Conservation (phyloP, 2,797 vertebrate species). For the Pogoniulus pusillus region DNA sequence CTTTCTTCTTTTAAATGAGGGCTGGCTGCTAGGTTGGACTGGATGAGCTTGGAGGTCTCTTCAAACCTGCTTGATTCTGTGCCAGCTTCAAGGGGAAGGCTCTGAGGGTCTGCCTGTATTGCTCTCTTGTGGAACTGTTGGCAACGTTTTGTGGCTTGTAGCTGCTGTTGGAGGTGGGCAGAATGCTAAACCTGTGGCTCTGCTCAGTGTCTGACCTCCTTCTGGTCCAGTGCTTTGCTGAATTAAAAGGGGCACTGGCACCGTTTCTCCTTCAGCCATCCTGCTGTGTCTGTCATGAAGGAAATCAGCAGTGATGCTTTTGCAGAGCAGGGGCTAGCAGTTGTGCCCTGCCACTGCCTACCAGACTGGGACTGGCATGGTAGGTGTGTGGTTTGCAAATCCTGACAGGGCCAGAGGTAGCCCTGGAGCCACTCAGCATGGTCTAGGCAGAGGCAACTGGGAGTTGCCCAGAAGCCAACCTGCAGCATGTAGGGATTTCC, state of each 20-base stretch:
- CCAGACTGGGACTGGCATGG: not conserved
- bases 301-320: not conserved
- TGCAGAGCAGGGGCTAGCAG: not conserved
- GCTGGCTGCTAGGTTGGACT: too few relatives aligned
- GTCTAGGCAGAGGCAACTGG: not conserved
- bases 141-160: not conserved
- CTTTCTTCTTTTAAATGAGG: not conserved
- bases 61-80: too few relatives aligned
- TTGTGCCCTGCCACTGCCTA: not conserved
- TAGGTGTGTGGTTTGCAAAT: not conserved
- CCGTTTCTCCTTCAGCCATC: not conserved
- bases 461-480: not conserved
- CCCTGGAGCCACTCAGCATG: accelerated
- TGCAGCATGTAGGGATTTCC: not conserved
- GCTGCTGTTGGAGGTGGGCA: not conserved
- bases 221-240: not conserved
- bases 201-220: not conserved
- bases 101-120: too few relatives aligned
- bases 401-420: not conserved
- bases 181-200: not conserved
- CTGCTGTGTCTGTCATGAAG: not conserved
- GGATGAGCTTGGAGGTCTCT: too few relatives aligned
- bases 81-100: not conserved
- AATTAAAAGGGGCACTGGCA: not conserved
- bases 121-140: accelerated